Evolutionary conservation across 2,113 vertebrate species (phyloP).

Genomic region (Telmatochromis sp.): DNA sequence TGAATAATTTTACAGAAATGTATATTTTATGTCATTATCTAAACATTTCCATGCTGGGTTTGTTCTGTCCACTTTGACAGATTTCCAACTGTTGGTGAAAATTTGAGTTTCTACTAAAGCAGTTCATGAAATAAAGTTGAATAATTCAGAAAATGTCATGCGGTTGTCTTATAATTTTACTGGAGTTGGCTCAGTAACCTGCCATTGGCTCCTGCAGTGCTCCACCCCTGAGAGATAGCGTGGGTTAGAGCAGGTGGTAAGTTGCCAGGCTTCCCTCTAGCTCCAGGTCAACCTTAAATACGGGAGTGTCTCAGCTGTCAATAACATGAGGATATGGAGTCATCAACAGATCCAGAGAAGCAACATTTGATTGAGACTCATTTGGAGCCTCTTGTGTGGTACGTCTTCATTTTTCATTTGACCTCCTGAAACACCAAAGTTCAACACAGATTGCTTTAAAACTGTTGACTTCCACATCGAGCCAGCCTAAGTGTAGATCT

Average conservation of each 20-base stretch:
- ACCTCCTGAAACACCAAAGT: neutral
- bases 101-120: neutral
- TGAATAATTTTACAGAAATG: neutral
- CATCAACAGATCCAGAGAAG: slow-evolving; percentile 19
- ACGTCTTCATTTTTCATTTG: neutral
- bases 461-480: neutral
- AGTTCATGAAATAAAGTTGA: slow-evolving; percentile 27
- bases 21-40: neutral
- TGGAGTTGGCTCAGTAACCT: neutral
- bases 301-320: neutral
- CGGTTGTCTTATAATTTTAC: neutral
- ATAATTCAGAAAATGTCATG: neutral
- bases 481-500: neutral
- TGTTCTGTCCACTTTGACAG: neutral
- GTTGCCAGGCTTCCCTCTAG: neutral
- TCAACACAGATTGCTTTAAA: neutral
- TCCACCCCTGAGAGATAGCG: slow-evolving; percentile 15
- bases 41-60: neutral
- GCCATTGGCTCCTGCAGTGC: slow-evolving; percentile 1
- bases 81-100: neutral
- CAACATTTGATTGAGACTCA: slow-evolving; percentile 2
- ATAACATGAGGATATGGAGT: neutral
- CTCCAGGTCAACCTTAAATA: neutral
- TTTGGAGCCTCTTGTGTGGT: slow-evolving; percentile 1
- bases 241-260: neutral